These are phyloP conservation scores for Clanis bilineata DNA, from an alignment of 2,888 invertebrate species.

Conservation along the genomic window DNA sequence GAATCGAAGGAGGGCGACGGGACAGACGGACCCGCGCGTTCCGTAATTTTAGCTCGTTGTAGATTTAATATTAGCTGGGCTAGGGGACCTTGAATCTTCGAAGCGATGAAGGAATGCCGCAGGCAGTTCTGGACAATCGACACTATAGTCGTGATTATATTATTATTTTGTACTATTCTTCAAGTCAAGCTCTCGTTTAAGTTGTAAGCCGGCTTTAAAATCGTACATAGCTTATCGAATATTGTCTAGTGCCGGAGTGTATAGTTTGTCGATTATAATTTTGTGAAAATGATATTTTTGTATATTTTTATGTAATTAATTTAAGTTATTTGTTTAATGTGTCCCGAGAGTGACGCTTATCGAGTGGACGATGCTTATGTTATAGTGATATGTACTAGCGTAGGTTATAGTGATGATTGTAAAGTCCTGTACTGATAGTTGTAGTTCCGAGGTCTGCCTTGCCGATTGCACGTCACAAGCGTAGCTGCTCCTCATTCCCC, in stretches of 20 bases:
- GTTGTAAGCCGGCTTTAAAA: slow-evolving; percentile 76
- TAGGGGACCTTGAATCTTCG: slow-evolving; percentile 81
- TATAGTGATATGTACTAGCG: slow-evolving; percentile 45
- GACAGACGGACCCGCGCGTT: slow-evolving; percentile 57
- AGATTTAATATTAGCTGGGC: slow-evolving; percentile 81
- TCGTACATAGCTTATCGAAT: slow-evolving; percentile 78
- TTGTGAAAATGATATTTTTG: slow-evolving; percentile 82
- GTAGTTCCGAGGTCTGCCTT: slow-evolving; percentile 78
- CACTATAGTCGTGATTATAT: slow-evolving; percentile 80
- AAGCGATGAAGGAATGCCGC: slow-evolving; percentile 71
- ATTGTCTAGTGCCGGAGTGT: slow-evolving; percentile 77
- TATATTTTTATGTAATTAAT: slow-evolving; percentile 81
- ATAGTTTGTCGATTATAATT: slow-evolving; percentile 77
- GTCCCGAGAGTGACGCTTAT: slow-evolving; percentile 50
- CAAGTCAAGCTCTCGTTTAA: slow-evolving; percentile 81
- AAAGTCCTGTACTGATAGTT: slow-evolving; percentile 79
- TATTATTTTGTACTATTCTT: slow-evolving; percentile 73
- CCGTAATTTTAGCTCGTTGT: slow-evolving; percentile 78
- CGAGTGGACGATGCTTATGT: slow-evolving; percentile 66
- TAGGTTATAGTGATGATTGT: slow-evolving; percentile 80
- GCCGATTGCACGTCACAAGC: slow-evolving; percentile 78
- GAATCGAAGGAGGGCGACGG: slow-evolving; percentile 73
- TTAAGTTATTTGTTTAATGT: slow-evolving; percentile 76
- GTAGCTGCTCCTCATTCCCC: slow-evolving; percentile 80
- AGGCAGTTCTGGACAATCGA: slow-evolving; percentile 81